A percentile compares a stretch with the other conserved stretches of the same genome.
Conservation (phyloP, 2,113 vertebrate species). For the Tiliqua scincoides region DNA sequence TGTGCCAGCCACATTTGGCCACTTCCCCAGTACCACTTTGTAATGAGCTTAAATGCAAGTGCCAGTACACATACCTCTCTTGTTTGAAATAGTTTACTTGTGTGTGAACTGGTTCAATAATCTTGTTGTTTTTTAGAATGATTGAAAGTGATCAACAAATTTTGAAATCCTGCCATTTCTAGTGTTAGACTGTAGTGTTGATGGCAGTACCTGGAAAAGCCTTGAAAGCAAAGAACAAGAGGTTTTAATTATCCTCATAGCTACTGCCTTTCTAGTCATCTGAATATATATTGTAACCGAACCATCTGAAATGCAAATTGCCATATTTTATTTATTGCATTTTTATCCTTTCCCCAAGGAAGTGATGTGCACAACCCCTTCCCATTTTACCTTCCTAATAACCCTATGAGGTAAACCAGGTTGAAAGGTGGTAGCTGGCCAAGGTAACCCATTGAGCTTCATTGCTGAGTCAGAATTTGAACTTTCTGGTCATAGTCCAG, state of each 20-base stretch:
- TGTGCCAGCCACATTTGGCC: background rate
- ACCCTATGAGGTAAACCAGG: too few species aligned
- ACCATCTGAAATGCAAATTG: background rate
- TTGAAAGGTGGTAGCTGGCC: too few species aligned
- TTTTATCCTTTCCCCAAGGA: too few species aligned
- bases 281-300: background rate
- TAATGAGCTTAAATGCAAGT: background rate
- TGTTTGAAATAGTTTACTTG: constrained; percentile 21
- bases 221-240: background rate
- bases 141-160: background rate
- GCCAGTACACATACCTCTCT: background rate
- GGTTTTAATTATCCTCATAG: background rate
- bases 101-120: constrained; percentile 13
- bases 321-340: too few species aligned
- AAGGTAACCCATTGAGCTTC: too few species aligned
- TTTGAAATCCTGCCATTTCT: too few species aligned
- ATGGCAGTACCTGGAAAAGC: background rate
- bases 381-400: too few species aligned
- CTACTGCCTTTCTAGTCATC: background rate
- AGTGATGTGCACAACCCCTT: too few species aligned
- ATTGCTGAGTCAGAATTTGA: too few species aligned
- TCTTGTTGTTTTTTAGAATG: background rate
- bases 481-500: too few species aligned
- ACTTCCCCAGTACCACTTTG: background rate
- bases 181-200: background rate